Conservation (phyloP, 2,888 invertebrate genomes). For the Troides helena region DNA sequence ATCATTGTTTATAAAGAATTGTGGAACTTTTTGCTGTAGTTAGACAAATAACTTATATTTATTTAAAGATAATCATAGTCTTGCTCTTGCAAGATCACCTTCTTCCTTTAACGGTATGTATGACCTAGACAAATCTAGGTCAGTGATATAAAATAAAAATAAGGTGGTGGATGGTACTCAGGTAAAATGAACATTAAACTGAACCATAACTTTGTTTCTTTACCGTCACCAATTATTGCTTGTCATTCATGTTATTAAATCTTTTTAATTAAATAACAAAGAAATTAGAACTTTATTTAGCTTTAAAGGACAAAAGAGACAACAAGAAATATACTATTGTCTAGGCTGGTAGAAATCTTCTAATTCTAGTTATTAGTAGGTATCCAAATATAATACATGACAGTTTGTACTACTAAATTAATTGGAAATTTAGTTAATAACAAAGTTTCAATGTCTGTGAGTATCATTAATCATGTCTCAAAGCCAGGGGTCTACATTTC, state of each 20-base stretch:
- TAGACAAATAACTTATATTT: constrained; percentile 10
- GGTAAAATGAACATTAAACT: not conserved
- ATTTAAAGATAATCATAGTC: constrained; percentile 11
- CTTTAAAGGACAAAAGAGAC: no score
- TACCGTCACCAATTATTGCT: no score
- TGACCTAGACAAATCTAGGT: constrained; percentile 24
- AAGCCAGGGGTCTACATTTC: constrained; percentile 9
- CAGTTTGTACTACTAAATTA: not conserved
- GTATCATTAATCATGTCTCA: constrained; percentile 16
- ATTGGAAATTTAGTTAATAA: not conserved
- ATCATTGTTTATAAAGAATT: no score
- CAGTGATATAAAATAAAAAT: constrained; percentile 12
- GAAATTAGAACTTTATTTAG: no score
- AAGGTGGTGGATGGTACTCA: constrained; percentile 12
- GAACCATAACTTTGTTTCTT: not conserved
- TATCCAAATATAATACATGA: not conserved
- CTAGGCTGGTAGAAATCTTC: not conserved
- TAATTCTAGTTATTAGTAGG: not conserved
- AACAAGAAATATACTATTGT: not conserved
- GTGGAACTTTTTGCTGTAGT: not conserved
- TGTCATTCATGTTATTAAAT: no score
- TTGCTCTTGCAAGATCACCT: constrained; percentile 8
- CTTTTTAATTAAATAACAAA: no score
- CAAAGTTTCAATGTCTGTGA: constrained; percentile 1
- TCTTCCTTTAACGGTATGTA: constrained; percentile 22